Conservation (phyloP, 2,113 vertebrate genomes). For the Strix aluco region DNA sequence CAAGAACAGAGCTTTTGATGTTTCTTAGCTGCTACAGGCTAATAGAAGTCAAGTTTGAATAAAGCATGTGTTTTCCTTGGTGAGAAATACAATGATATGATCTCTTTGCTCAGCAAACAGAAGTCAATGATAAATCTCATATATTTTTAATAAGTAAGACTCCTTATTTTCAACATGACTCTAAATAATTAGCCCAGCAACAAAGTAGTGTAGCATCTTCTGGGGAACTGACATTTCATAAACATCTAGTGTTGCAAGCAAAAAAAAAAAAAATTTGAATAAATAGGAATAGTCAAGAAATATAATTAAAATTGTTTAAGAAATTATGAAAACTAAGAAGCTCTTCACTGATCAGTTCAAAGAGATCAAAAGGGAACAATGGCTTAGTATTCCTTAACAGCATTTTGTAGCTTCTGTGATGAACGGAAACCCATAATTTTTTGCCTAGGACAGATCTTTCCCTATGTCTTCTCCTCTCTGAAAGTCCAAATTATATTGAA, state of each 20-base stretch:
- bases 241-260: neutral
- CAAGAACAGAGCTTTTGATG: neutral
- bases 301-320: neutral
- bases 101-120: slow-evolving; percentile 14
- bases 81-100: neutral
- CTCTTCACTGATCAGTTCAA: neutral
- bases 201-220: neutral
- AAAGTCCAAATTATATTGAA: neutral
- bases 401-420: neutral
- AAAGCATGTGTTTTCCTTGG: neutral
- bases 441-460: neutral
- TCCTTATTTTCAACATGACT: slow-evolving; percentile 9
- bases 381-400: neutral
- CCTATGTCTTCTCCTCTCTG: neutral
- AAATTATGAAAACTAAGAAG: slow-evolving; percentile 4
- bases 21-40: slow-evolving; percentile 13
- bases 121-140: slow-evolving; percentile 14
- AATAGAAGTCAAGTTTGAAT: slow-evolving; percentile 7
- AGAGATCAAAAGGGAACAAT: neutral
- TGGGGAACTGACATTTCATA: neutral
- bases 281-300: neutral
- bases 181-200: neutral
- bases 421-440: neutral
- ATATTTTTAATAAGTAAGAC: slow-evolving; percentile 30
- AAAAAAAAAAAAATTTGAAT: neutral